Percentiles rank a stretch among this genome's conserved stretches.
Conservation (phyloP, 2,888 invertebrate genomes). For the Pseudococcus longispinus region DNA sequence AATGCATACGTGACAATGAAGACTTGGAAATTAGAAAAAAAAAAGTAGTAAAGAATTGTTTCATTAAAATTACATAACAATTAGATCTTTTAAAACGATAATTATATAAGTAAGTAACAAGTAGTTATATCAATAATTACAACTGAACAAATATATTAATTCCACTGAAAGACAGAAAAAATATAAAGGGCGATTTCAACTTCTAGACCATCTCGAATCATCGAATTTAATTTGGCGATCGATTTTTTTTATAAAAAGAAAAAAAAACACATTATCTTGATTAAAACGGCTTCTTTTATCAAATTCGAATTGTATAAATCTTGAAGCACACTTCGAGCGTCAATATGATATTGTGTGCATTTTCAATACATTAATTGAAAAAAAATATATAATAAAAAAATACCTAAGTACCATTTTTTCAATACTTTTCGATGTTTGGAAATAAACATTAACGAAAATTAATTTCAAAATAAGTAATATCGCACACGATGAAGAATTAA, state of each 20-base stretch:
- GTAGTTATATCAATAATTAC: constrained; percentile 34
- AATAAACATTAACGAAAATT: background rate
- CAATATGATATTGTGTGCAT: background rate
- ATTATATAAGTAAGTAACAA: constrained; percentile 40
- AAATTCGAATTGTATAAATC: background rate
- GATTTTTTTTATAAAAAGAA: no score
- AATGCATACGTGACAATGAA: background rate
- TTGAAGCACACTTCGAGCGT: background rate
- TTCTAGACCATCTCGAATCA: background rate
- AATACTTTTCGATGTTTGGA: constrained; percentile 4
- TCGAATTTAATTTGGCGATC: background rate
- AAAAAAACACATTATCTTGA: constrained; percentile 5
- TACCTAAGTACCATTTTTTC: background rate
- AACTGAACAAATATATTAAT: constrained; percentile 42
- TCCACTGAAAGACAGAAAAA: constrained; percentile 40
- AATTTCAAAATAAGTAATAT: constrained; percentile 2
- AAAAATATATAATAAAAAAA: background rate
- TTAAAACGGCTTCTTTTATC: background rate
- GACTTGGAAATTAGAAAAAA: background rate
- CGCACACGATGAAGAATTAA: background rate
- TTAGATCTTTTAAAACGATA: constrained; percentile 38
- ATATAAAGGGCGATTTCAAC: constrained; percentile 25
- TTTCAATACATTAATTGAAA: background rate
- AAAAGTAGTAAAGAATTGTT: constrained; percentile 30
- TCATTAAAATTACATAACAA: constrained; percentile 47